Conservation (phyloP, 2,797 vertebrate genomes). For the Argyrosomus regius region DNA sequence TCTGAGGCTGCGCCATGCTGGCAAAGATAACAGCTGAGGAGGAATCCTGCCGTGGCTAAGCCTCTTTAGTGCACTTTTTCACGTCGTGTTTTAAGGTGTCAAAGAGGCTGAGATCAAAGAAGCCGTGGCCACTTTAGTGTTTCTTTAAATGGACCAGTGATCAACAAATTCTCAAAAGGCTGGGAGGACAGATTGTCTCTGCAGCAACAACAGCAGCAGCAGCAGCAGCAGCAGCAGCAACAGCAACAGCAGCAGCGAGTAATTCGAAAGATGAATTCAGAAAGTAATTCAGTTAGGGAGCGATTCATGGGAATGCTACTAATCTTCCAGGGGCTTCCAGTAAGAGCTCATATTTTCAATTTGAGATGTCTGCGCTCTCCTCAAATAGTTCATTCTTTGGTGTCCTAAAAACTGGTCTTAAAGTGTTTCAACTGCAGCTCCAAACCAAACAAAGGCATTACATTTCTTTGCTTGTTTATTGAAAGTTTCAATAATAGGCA, state of each 20-base stretch:
- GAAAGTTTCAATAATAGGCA: slow-evolving; percentile 77
- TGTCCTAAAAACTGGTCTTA: slow-evolving; percentile 61
- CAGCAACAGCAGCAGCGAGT: slow-evolving; percentile 1
- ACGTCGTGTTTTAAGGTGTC: slow-evolving; percentile 69
- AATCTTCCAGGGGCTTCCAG: slow-evolving; percentile 73
- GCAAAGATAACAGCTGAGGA: slow-evolving; percentile 72
- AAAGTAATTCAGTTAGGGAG: slow-evolving; percentile 60
- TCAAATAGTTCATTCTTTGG: slow-evolving; percentile 64
- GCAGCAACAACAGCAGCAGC: slow-evolving; percentile 14
- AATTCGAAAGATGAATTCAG: slow-evolving; percentile 54
- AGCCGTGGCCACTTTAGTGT: slow-evolving; percentile 30
- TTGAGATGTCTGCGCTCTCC: slow-evolving; percentile 55
- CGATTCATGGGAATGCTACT: slow-evolving; percentile 60
- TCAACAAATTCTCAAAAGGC: slow-evolving; percentile 48
- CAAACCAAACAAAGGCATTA: slow-evolving; percentile 75
- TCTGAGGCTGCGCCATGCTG: slow-evolving; percentile 64
- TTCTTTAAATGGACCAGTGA: slow-evolving; percentile 55
- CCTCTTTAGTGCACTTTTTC: slow-evolving; percentile 57
- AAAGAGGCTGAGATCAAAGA: slow-evolving; percentile 73
- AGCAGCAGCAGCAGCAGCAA: slow-evolving; percentile 8
- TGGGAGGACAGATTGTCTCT: slow-evolving; percentile 4
- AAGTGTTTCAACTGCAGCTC: slow-evolving; percentile 60
- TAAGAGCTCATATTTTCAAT: slow-evolving; percentile 70
- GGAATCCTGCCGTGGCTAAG: slow-evolving; percentile 64
- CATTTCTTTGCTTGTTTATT: slow-evolving; percentile 78